These are phyloP conservation scores for Entomyzon cyanotis DNA, from an alignment of 2,113 vertebrate species.

Conservation along the genomic window DNA sequence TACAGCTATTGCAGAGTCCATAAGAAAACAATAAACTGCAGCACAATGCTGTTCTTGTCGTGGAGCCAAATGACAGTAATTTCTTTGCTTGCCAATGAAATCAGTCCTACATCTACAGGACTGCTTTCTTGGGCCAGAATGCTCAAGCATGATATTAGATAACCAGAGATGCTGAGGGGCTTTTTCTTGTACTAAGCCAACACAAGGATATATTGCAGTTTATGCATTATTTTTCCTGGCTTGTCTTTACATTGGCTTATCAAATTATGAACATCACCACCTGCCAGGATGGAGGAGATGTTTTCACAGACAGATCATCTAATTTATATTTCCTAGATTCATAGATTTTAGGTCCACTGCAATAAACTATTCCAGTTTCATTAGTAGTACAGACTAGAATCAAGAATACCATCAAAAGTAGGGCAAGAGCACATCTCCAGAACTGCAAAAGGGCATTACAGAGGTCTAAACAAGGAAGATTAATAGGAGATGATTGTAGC, in stretches of 20 bases:
- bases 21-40: neutral
- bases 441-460: neutral
- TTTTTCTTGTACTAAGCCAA: neutral
- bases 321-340: slow-evolving; percentile 20
- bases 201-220: neutral
- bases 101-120: neutral
- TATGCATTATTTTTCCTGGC: slow-evolving; percentile 33
- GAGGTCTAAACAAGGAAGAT: slow-evolving; percentile 25
- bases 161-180: neutral
- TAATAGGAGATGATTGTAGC: neutral
- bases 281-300: neutral
- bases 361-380: neutral
- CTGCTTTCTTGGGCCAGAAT: neutral
- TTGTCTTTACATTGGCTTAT: slow-evolving; percentile 22
- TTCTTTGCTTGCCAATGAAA: neutral
- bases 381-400: neutral
- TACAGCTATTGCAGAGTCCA: neutral
- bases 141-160: neutral
- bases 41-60: neutral
- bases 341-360: neutral
- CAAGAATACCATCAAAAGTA: neutral
- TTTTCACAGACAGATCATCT: neutral
- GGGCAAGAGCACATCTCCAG: neutral
- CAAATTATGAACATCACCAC: slow-evolving; percentile 15
- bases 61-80: slow-evolving; percentile 8